Conservation (phyloP, 2,113 vertebrate species). For the Toxotes jaculatrix region DNA sequence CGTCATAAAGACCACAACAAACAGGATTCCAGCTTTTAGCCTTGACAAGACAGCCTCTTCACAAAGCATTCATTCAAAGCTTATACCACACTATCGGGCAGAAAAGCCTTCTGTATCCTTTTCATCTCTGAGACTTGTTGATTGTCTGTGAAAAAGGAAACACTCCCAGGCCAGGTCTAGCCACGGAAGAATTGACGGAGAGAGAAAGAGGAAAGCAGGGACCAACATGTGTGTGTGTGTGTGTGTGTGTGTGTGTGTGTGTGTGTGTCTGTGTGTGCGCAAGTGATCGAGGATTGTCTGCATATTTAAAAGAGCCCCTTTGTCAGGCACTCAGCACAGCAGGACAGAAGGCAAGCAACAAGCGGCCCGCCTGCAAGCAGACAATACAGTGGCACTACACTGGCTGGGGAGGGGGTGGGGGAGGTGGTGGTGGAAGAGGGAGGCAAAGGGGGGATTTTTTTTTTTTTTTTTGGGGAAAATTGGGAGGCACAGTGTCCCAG, state of each 20-base stretch:
- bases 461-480: conserved; percentile 59
- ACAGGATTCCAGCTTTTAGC: conserved; percentile 60
- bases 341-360: conserved; percentile 87
- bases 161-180: conserved; percentile 63
- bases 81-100: conserved; percentile 5
- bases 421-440: background rate
- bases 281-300: conserved; percentile 78
- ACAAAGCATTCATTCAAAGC: conserved; percentile 55
- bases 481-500: conserved; percentile 72
- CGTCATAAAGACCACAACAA: conserved; percentile 33
- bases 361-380: conserved; percentile 78
- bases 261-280: conserved; percentile 35
- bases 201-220: conserved; percentile 59
- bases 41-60: conserved; percentile 33
- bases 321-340: conserved; percentile 79
- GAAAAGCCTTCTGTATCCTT: conserved; percentile 61
- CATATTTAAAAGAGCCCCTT: conserved; percentile 83
- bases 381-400: conserved; percentile 85
- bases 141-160: conserved; percentile 71
- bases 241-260: conserved; percentile 42
- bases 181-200: conserved; percentile 58
- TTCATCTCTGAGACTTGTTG: conserved; percentile 75
- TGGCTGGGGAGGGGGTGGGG: conserved; percentile 55
- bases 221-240: conserved; percentile 22
- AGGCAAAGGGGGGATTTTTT: conserved; percentile 15